phyloP scores from a whole-genome alignment of 2,888 invertebrate species.

The Eupithecia vulgata region DNA sequence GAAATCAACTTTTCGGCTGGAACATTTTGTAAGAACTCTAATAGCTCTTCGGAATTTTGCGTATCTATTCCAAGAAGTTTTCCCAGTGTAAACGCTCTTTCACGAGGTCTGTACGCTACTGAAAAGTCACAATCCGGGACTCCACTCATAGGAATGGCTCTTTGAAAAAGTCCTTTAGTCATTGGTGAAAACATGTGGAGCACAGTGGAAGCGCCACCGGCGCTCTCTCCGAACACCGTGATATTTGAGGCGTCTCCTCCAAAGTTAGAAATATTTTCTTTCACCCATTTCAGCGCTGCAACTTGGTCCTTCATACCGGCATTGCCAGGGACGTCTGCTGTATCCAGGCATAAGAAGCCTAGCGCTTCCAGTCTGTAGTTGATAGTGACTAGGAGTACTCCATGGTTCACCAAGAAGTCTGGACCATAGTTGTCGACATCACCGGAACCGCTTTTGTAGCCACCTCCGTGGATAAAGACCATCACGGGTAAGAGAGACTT shows the following conservation, averaged over 20 bases:
- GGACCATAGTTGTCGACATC: slow-evolving; percentile 80
- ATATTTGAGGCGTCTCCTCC: slow-evolving; percentile 59
- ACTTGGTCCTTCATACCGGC: slow-evolving; percentile 78
- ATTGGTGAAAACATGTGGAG: slow-evolving; percentile 61
- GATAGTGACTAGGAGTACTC: slow-evolving; percentile 81
- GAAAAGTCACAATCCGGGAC: slow-evolving; percentile 55
- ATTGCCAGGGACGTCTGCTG: slow-evolving; percentile 84
- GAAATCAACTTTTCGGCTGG: slow-evolving; percentile 50
- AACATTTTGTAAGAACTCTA: slow-evolving; percentile 56
- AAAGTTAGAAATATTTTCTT: slow-evolving; percentile 56
- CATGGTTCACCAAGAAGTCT: slow-evolving; percentile 79
- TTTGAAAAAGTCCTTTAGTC: slow-evolving; percentile 62
- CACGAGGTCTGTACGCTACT: slow-evolving; percentile 48
- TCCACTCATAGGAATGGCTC: slow-evolving; percentile 64
- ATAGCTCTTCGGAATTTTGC: slow-evolving; percentile 50
- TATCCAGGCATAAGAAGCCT: slow-evolving; percentile 82
- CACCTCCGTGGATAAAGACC: slow-evolving; percentile 66
- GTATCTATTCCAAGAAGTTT: slow-evolving; percentile 56
- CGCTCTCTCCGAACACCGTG: slow-evolving; percentile 63
- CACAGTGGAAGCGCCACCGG: slow-evolving; percentile 56
- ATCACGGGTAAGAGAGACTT: slow-evolving; percentile 55
- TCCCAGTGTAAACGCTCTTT: slow-evolving; percentile 55
- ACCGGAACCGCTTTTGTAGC: slow-evolving; percentile 59
- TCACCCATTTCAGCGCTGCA: slow-evolving; percentile 58
- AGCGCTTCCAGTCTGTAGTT: slow-evolving; percentile 82